Evolutionary conservation across 2,797 vertebrate species (phyloP).

Genomic region (Smutsia temminckii): DNA sequence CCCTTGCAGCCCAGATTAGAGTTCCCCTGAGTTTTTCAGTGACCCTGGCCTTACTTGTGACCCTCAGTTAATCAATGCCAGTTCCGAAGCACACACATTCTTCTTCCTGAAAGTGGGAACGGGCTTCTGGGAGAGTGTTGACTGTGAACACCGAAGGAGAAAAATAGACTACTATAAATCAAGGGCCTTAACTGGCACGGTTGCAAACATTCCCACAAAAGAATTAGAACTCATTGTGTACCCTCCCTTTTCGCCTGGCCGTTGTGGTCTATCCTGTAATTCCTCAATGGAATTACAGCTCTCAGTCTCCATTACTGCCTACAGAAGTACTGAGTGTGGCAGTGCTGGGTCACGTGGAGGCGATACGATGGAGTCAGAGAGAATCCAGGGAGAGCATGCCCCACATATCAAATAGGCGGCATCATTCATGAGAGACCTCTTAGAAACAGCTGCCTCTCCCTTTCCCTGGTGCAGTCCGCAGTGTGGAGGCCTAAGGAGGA

Average conservation of each 20-base stretch:
- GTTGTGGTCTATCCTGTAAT: neutral
- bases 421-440: neutral
- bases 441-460: neutral
- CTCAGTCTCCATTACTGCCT: neutral
- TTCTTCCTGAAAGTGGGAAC: slow-evolving; percentile 10
- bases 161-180: neutral
- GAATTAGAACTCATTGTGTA: neutral
- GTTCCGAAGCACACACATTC: neutral
- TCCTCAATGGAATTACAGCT: neutral
- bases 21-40: neutral
- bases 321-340: neutral
- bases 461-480: neutral
- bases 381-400: neutral
- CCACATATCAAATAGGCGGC: neutral
- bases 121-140: slow-evolving; percentile 51
- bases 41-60: neutral
- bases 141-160: slow-evolving; percentile 33
- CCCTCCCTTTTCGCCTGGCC: neutral
- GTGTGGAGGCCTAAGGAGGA: neutral
- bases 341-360: neutral
- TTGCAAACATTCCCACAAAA: neutral
- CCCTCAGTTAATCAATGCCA: neutral
- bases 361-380: neutral
- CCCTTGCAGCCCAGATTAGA: neutral
- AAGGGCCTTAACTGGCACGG: neutral